A percentile compares a stretch with the other conserved stretches of the same genome.
These are phyloP conservation scores for Tautogolabrus adspersus DNA, from an alignment of 2,113 vertebrate species.

Conservation along the genomic window DNA sequence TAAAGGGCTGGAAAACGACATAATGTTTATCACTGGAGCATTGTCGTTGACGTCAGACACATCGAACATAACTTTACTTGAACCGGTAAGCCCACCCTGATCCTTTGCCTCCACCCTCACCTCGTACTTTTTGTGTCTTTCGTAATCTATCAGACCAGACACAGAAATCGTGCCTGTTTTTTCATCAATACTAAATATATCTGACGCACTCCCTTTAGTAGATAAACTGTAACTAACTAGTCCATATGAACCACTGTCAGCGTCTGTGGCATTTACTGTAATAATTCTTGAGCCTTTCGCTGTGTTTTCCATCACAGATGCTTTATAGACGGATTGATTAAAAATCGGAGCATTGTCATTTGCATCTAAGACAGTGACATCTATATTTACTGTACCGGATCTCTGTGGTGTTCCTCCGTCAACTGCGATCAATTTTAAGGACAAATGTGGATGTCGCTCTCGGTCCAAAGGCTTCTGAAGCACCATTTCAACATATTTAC, in stretches of 20 bases:
- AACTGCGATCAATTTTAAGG: conserved; percentile 63
- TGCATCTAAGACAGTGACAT: conserved; percentile 52
- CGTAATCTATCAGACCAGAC: conserved; percentile 66
- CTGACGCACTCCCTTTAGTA: conserved; percentile 4
- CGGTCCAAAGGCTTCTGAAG: conserved; percentile 72
- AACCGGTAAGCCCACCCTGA: conserved; percentile 41
- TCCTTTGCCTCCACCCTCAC: conserved; percentile 70
- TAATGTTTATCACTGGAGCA: conserved; percentile 41
- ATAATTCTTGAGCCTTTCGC: background rate
- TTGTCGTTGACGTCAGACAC: conserved; percentile 75
- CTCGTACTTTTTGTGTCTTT: conserved; percentile 69
- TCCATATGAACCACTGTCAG: conserved; percentile 67
- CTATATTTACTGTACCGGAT: conserved; percentile 70
- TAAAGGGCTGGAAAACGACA: conserved; percentile 62
- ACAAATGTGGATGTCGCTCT: conserved; percentile 64
- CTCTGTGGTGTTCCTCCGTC: conserved; percentile 71
- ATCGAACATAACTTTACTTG: conserved; percentile 70
- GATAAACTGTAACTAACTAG: conserved; percentile 74
- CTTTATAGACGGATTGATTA: conserved; percentile 60
- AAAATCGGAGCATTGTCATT: conserved; percentile 65
- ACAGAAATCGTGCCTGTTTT: conserved; percentile 41
- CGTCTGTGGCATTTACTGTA: conserved; percentile 67
- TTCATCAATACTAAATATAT: conserved; percentile 59
- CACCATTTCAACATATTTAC: conserved; percentile 67
- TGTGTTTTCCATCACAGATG: conserved; percentile 24